These are phyloP conservation scores for Balearica regulorum DNA, from an alignment of 2,797 vertebrate genomes.

Conservation along the genomic window DNA sequence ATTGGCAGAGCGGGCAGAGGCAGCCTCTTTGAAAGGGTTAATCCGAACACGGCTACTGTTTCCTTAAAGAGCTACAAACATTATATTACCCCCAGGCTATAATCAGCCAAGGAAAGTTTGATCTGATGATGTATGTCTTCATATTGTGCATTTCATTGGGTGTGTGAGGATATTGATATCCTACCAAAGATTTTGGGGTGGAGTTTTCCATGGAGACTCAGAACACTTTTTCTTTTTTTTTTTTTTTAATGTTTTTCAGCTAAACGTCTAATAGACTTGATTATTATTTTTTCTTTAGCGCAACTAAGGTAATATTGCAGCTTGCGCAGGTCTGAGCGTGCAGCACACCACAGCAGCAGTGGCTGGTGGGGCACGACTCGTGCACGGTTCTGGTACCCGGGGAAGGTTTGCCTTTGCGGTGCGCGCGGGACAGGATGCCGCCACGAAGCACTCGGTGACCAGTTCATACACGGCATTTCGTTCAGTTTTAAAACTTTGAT, in stretches of 20 bases:
- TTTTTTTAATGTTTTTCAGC: background rate
- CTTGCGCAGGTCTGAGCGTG: background rate
- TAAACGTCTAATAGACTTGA: background rate
- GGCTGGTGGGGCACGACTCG: background rate
- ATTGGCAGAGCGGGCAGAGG: background rate
- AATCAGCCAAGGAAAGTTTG: constrained; percentile 67
- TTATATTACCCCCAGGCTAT: constrained; percentile 56
- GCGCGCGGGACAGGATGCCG: background rate
- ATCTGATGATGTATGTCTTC: constrained; percentile 68
- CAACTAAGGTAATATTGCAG: background rate
- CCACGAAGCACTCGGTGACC: accelerated
- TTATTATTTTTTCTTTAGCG: background rate
- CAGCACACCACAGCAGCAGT: background rate
- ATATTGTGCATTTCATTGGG: constrained; percentile 59
- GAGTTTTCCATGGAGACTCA: constrained; percentile 13
- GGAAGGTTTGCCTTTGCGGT: background rate
- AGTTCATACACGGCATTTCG: background rate
- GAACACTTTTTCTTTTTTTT: background rate
- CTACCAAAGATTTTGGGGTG: constrained; percentile 49
- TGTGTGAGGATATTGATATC: constrained; percentile 38
- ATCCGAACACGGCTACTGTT: constrained; percentile 36
- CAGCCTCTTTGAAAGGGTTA: constrained; percentile 36
- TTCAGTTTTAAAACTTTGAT: background rate
- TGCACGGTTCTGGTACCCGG: accelerated
- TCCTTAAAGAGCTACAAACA: constrained; percentile 64